Percentiles rank a stretch among this genome's conserved stretches.
phyloP scores from a whole-genome alignment of 2,113 vertebrate genomes.

The Phyllostomus discolor region DNA sequence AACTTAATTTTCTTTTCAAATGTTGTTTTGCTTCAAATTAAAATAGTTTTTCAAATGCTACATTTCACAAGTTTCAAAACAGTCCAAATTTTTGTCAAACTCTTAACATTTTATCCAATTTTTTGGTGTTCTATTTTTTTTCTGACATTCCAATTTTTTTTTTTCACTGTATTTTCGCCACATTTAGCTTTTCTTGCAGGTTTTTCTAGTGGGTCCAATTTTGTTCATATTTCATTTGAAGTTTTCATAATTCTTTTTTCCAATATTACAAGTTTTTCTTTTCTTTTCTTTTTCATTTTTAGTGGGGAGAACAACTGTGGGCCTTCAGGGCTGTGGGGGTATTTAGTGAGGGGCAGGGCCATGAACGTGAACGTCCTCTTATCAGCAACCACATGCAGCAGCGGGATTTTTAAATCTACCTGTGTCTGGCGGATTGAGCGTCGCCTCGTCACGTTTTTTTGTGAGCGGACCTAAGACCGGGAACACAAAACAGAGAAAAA shows the following conservation, averaged over 20 bases:
- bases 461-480: slow-evolving; percentile 97
- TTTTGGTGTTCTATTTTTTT: slow-evolving; percentile 9
- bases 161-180: background rate
- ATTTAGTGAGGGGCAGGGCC: slow-evolving; percentile 71
- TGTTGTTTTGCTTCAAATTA: slow-evolving; percentile 56
- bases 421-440: slow-evolving; percentile 79
- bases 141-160: slow-evolving; percentile 53
- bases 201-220: slow-evolving; percentile 65
- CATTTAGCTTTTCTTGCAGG: slow-evolving; percentile 19
- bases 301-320: slow-evolving; percentile 56
- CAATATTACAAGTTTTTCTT: slow-evolving; percentile 65
- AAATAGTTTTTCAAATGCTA: slow-evolving; percentile 41
- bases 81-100: slow-evolving; percentile 46
- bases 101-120: slow-evolving; percentile 52
- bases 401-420: slow-evolving; percentile 79
- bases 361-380: slow-evolving; percentile 27
- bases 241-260: slow-evolving; percentile 65
- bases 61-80: slow-evolving; percentile 44
- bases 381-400: slow-evolving; percentile 77
- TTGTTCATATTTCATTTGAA: slow-evolving; percentile 59
- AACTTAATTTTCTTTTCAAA: slow-evolving; percentile 27
- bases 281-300: slow-evolving; percentile 65
- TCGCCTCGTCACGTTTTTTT: slow-evolving; percentile 88
- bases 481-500: slow-evolving; percentile 93
- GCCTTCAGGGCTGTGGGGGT: slow-evolving; percentile 55